A percentile compares a stretch with the other conserved stretches of the same genome.
phyloP scores from a whole-genome alignment of 1,140 invertebrate species.

The Ips typographus region DNA sequence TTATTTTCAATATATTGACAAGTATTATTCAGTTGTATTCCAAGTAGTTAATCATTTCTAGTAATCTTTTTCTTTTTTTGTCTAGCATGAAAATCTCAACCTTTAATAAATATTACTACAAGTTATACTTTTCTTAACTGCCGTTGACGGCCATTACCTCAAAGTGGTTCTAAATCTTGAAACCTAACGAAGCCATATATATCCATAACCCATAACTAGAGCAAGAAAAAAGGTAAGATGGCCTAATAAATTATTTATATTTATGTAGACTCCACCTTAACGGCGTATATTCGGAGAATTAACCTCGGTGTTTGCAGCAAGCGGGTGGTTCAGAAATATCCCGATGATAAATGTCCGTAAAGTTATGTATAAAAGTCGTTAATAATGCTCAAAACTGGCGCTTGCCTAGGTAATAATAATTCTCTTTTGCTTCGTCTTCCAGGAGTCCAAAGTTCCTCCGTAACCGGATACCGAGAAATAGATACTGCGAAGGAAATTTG shows the following conservation, averaged over 20 bases:
- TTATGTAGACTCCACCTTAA: constrained; percentile 23
- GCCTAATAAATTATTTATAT: constrained; percentile 36
- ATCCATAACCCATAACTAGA: not conserved
- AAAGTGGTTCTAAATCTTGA: too few species aligned
- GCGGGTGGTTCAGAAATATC: constrained; percentile 31
- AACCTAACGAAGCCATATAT: not conserved
- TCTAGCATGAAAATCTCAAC: too few species aligned
- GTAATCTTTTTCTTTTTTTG: too few species aligned
- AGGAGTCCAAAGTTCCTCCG: constrained; percentile 48
- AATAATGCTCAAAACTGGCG: constrained; percentile 52
- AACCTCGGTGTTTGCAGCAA: constrained; percentile 37
- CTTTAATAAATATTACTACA: too few species aligned
- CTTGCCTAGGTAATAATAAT: constrained; percentile 51
- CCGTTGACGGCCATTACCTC: too few species aligned
- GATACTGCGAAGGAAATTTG: constrained; percentile 48
- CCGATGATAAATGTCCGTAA: constrained; percentile 49
- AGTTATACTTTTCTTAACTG: too few species aligned
- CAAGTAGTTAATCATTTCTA: too few species aligned
- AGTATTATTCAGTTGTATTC: too few species aligned
- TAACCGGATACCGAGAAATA: constrained; percentile 50
- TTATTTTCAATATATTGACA: too few species aligned
- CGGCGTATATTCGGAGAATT: constrained; percentile 36
- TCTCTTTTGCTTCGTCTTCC: constrained; percentile 45
- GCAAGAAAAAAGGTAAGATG: not conserved
- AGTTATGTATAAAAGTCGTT: constrained; percentile 53